phyloP scores from a whole-genome alignment of 2,797 vertebrate genomes.

The Clarias platycephalus region DNA sequence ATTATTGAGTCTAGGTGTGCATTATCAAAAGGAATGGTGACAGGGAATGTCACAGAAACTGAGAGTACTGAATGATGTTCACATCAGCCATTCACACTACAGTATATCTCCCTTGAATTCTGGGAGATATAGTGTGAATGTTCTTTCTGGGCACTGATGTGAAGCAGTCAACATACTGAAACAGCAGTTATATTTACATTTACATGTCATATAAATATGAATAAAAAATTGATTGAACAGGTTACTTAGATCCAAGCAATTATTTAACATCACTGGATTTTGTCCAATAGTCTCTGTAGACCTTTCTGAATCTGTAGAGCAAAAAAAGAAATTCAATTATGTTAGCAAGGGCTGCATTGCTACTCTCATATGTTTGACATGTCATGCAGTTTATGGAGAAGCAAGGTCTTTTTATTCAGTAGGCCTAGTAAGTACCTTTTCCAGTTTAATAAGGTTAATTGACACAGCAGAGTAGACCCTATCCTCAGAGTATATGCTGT shows the following conservation, averaged over 20 bases:
- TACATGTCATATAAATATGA: neutral
- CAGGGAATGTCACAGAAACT: neutral
- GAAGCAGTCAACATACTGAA: neutral
- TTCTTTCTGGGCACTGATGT: neutral
- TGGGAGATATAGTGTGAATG: no score
- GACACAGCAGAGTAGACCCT: constrained; percentile 85
- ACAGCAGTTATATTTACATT: neutral
- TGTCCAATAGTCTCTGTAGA: constrained; percentile 72
- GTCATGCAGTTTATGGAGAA: neutral
- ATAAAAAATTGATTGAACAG: neutral
- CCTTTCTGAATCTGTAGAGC: constrained; percentile 71
- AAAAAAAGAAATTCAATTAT: neutral
- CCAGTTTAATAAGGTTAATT: constrained; percentile 85
- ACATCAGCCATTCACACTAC: no score
- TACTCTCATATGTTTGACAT: neutral
- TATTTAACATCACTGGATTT: constrained; percentile 52
- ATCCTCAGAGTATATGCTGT: constrained; percentile 65
- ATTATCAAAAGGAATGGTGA: neutral
- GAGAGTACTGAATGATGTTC: neutral
- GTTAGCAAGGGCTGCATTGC: neutral
- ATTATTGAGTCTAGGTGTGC: neutral
- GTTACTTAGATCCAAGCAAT: neutral
- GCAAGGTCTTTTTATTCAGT: neutral
- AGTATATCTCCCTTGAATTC: neutral
- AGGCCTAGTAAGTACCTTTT: constrained; percentile 79